Percentiles rank a stretch among this genome's conserved stretches.
Evolutionary conservation across 2,113 vertebrate species (phyloP).

Genomic region (Sceloporus undulatus): DNA sequence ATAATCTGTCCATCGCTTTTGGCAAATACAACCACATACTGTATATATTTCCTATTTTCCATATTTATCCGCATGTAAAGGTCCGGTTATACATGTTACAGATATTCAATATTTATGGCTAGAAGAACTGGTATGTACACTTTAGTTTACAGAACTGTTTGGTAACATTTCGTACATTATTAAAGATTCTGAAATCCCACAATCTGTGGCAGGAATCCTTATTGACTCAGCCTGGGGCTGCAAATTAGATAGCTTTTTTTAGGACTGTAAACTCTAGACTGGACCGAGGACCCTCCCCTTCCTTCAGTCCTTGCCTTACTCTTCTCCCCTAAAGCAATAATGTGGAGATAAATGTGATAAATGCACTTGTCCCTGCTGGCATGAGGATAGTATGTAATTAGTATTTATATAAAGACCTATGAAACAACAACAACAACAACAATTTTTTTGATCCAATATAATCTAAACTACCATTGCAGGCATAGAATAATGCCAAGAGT

Average conservation of each 20-base stretch:
- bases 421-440: slow-evolving; percentile 74
- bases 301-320: background rate
- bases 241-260: slow-evolving; percentile 66
- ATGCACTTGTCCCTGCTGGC: slow-evolving; percentile 84
- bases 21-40: slow-evolving; percentile 95
- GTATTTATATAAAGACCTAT: slow-evolving; percentile 87
- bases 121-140: slow-evolving; percentile 99
- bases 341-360: slow-evolving; percentile 82
- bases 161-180: slow-evolving; percentile 99
- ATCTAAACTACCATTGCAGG: slow-evolving; percentile 86
- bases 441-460: slow-evolving; percentile 79
- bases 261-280: slow-evolving; percentile 72
- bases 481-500: slow-evolving; percentile 84
- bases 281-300: slow-evolving; percentile 68
- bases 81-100: slow-evolving; percentile 98
- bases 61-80: slow-evolving; percentile 99
- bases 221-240: slow-evolving; percentile 82
- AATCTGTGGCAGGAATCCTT: slow-evolving; percentile 90
- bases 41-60: slow-evolving; percentile 99
- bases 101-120: slow-evolving; percentile 99
- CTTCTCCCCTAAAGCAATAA: slow-evolving; percentile 70
- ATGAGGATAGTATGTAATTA: slow-evolving; percentile 82
- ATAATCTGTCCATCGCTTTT: slow-evolving; percentile 96
- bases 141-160: slow-evolving; percentile 99
- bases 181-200: slow-evolving; percentile 98